Base-by-base conservation (phyloP, 2,113 vertebrate species). In the Indicator indicator region DNA sequence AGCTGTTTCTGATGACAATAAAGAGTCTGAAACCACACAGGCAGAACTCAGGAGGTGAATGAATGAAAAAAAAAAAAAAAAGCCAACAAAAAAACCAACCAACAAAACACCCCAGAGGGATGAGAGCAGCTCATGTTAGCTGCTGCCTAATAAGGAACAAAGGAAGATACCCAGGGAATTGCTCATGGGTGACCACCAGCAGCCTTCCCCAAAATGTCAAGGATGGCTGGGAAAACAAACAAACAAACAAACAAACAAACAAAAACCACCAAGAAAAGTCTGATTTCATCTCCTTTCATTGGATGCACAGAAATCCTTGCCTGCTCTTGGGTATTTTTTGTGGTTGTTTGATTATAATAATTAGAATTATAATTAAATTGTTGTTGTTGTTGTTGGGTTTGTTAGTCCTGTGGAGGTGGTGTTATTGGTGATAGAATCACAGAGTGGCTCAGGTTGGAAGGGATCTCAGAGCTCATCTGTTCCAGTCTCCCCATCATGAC, bases 1-100 rank as follows among this genome's bases (percentile, higher is more conserved):
- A 96, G 64, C 73, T 92, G 64, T 77, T 96, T 95, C 80, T 83
- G 63, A 74, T 73, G 40, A 86, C 86, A 95, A 91, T 89, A 95
- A 91, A 89, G 60, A 80, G 84, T 86, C 76, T 74, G 72, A 90
- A 91, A 89, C 86, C 88, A 42, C 64, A 46, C n/a, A 75, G 40
- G 69, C 73, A 32, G 83, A 88, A 75, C 76, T 77, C 69, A 83
- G 2, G 36, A 94, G 30, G 23, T 75, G 65, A 88, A 91, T 48
- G 65, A 88, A 89, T 85, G 78, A 86, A 86, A 42, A 10, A 42
- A 36, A 36, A 36, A 36, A 36, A 36, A 36, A 7, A 7, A 36
- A 36, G 8, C 36, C 36, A 36, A 36, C 36, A 36, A 36, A 36
- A 36, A 36, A 36, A 8, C 36, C 36, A 36, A 36, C 36, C 36